Conservation (phyloP, 2,888 invertebrate genomes). For the Notocelia uddmanniana region DNA sequence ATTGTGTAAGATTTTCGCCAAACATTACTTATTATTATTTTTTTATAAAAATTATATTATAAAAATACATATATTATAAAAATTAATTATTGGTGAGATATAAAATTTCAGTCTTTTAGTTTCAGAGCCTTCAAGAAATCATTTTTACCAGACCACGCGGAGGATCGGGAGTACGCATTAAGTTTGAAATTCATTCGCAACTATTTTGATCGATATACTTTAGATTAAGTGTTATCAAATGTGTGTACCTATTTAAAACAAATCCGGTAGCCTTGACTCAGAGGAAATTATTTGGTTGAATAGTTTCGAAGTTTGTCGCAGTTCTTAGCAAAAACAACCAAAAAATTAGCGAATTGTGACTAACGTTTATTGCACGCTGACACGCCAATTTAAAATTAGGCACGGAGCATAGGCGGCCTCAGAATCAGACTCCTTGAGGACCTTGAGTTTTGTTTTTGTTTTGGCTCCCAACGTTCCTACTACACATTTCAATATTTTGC, state of each 20-base stretch:
- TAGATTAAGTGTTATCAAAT: not conserved
- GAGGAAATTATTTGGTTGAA: constrained; percentile 34
- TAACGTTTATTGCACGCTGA: constrained; percentile 38
- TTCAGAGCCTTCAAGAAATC: too few species aligned
- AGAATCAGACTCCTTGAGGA: not conserved
- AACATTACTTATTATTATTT: too few species aligned
- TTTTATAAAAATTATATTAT: too few species aligned
- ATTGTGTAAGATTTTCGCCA: too few species aligned
- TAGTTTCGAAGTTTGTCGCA: constrained; percentile 33
- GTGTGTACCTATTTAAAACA: constrained; percentile 1
- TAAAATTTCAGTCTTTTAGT: too few species aligned
- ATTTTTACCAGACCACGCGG: too few species aligned
- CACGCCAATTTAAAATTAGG: constrained; percentile 42
- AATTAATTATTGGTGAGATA: too few species aligned
- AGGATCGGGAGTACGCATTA: too few species aligned
- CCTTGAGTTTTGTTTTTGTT: not conserved
- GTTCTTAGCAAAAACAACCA: constrained; percentile 32
- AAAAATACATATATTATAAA: too few species aligned
- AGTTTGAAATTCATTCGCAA: not conserved
- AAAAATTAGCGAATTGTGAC: constrained; percentile 42
- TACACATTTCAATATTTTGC: too few species aligned
- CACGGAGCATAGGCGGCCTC: constrained; percentile 13
- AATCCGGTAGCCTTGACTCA: constrained; percentile 42
- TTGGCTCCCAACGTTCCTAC: not conserved
- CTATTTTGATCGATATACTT: not conserved